Base-by-base conservation (phyloP, 2,797 vertebrate species). In the Bradypodion pumilum region DNA sequence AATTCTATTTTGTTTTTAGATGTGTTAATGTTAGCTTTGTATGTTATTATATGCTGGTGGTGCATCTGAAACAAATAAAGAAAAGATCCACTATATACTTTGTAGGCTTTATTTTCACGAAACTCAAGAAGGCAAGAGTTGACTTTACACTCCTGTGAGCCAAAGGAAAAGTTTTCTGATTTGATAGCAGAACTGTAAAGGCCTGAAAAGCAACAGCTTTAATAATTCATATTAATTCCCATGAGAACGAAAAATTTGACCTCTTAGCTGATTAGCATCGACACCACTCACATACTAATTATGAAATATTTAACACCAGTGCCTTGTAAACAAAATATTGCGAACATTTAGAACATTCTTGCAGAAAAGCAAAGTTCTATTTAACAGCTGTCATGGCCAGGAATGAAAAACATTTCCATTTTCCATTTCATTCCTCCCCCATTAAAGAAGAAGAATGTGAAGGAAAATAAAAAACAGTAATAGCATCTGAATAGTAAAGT, bases 211-310 rank as follows among this genome's bases (percentile, higher is more conserved):
- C 92, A 80, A 75, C 32, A 52, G 37, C 70, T 87, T 94, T 92
- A 94, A 93, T 92, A 94, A 94, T 94, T 94, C 80, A 93, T 91
- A 89, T 88, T 80, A 87, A 92, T 91, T 92, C 81, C 88, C 59
- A 72, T 89, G 82, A 75, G 75, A 60, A 91, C 91, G 88, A 90
- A 85, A 90, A 92, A 85, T 42, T 82, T 84, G 86, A 93, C 89
- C 89, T 90, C 85, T 90, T 84, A 89, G 89, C 87, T 89, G 78
- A 94, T 92, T 93, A 89, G 68, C 91, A 89, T 92, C 86, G 89
- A 89, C 86, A 81, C 85, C 79, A 87, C 72, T 82, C 88, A 80
- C 87, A 81, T 92, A 81, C 90, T 94, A 89, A 93, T 92, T 92
- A 77, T 91, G 84, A 65, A 86, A 89, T 91, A 90, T 91, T 93